phyloP scores from a whole-genome alignment of 2,888 invertebrate genomes.

The Cryptosula pallasiana region DNA sequence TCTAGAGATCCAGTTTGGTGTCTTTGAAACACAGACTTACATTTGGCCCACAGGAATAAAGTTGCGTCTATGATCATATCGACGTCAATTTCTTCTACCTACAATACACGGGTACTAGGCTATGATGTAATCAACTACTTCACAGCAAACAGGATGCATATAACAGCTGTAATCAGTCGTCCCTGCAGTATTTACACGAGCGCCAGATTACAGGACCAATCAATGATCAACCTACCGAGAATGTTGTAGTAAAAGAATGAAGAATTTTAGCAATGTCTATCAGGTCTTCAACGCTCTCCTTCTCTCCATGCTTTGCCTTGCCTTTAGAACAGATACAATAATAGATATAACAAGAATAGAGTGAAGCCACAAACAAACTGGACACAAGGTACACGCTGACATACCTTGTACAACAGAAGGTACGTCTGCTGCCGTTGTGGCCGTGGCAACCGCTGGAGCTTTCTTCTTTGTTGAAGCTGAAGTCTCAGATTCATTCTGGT shows the following conservation, averaged over 20 bases:
- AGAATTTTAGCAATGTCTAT: slow-evolving; percentile 44
- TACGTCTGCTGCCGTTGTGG: background rate
- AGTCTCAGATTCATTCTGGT: slow-evolving; percentile 8
- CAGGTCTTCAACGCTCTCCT: slow-evolving; percentile 36
- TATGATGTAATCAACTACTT: no score
- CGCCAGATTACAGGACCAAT: background rate
- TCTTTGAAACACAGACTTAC: slow-evolving; percentile 48
- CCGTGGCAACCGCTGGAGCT: background rate
- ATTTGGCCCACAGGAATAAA: slow-evolving; percentile 50
- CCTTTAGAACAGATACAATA: background rate
- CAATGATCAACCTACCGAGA: slow-evolving; percentile 8
- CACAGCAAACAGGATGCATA: no score
- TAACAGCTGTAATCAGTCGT: no score
- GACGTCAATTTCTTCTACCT: slow-evolving; percentile 43
- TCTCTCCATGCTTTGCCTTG: background rate
- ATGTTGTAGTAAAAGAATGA: slow-evolving; percentile 34
- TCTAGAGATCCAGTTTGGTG: slow-evolving; percentile 51
- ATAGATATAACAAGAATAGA: background rate
- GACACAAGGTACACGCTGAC: background rate
- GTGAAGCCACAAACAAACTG: no score
- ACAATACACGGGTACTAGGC: no score
- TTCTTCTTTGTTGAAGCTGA: background rate
- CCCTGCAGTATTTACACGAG: no score
- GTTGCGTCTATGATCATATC: slow-evolving; percentile 51
- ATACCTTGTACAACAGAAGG: background rate